Base-by-base conservation (phyloP, 2,888 invertebrate species). In the Seladonia tumulorum region DNA sequence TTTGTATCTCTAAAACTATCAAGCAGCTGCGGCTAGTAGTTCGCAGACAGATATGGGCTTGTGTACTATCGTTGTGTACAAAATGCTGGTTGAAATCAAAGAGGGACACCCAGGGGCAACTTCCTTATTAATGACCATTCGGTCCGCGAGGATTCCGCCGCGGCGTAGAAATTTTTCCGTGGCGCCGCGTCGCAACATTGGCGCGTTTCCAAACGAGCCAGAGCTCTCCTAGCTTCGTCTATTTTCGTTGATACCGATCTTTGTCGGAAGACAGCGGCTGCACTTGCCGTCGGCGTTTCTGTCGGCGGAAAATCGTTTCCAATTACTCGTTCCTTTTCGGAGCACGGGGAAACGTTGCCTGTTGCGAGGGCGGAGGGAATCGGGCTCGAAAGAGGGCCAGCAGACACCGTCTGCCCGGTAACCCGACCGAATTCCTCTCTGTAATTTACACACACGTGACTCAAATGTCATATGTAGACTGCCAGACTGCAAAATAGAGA, bases 211-310 rank as follows among this genome's bases (percentile, higher is more conserved):
- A 92, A 92, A 78, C 88, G 81, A 89, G 86, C 83, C 85, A 84
- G 87, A 85, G 89, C n/a, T 42, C 42, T 42, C 70, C 70, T 42
- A 70, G 70, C 89, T 87, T 91, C 86, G 90, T 93, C 93, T 93
- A 93, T 92, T 93, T 93, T 92, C 90, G 91, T 91, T 91, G 91
- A 92, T 92, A 91, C 87, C 87, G 88, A 90, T 91, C 88, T 87
- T 87, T 79, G 86, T 79, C 87, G 88, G 86, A 90, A 88, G 89
- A 80, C 70, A 82, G 80, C 71, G 45, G 49, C 82, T 63, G 88
- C 79, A 82, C 83, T 68, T 49, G 68, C 82, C 49, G 75, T 75
- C 3, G 68, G 12, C 63, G 53, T 70, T 75, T 72, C 66, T 29
- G 45, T 47, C 53, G 66, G 39, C 82, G 73, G 53, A 73, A 53